These are phyloP conservation scores for Aplysina aerophoba DNA, from an alignment of 37 sponge, comb jelly and placozoan genomes.

Conservation along the genomic window DNA sequence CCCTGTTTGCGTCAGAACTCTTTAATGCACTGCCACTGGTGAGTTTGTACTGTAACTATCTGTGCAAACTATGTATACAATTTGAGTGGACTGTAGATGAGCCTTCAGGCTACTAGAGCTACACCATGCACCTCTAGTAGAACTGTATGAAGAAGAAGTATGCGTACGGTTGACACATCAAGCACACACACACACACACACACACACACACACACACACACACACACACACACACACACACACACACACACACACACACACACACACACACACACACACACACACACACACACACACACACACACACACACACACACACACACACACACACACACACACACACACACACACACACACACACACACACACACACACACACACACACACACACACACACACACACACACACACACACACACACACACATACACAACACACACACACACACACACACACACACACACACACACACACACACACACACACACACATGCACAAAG, in stretches of 20 bases:
- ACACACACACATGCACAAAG: too few relatives aligned
- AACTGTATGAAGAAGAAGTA: too few relatives aligned
- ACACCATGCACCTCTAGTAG: too few relatives aligned
- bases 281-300: not conserved
- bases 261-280: not conserved
- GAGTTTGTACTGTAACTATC: not conserved
- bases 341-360: not conserved
- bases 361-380: not conserved
- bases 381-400: not conserved
- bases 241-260: not conserved
- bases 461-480: too few relatives aligned
- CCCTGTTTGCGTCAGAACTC: constrained; percentile 53
- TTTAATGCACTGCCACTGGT: constrained; percentile 78
- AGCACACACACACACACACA: not conserved
- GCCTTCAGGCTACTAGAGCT: too few relatives aligned
- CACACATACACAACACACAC: too few relatives aligned
- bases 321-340: too few relatives aligned
- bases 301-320: too few relatives aligned
- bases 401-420: too few relatives aligned
- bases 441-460: too few relatives aligned
- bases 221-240: constrained; percentile 16
- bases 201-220: constrained; percentile 1
- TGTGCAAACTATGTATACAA: not conserved
- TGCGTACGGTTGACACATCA: not conserved
- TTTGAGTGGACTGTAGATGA: too few relatives aligned